Evolutionary conservation across 1,140 invertebrate genomes (phyloP), one percentile per base, ranked within the genome.

Genomic region (Drosophila busckii): DNA sequence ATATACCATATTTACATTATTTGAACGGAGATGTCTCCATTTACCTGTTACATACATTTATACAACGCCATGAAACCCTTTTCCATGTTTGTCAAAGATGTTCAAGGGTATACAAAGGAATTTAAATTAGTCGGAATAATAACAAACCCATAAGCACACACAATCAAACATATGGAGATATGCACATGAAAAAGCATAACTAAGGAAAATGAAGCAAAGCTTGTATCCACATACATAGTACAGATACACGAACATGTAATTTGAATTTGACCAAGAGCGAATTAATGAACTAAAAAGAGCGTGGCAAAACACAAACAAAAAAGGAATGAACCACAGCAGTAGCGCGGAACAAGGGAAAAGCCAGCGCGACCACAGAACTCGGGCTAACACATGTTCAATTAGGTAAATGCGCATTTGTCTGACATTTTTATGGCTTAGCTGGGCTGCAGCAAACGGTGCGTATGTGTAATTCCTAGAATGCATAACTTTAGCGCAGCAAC

Each of bases 201-300:
- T 35, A 17, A 1, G 29, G 8, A 31, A 26, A 10, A 20, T 20
- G 17, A 4, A 22, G 9, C 19, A 20, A 6, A 4, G n/a, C n/a
- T n/a, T n/a, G n/a, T n/a, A n/a, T n/a, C n/a, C n/a, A n/a, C 8
- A 37, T 37, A 34, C 5, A 29, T 15, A n/a, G n/a, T n/a, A 20
- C 34, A 26, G n/a, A 44, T 3, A 70, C 19, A 59, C 34, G 16
- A 19, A 49, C 37, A 45, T 15, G 19, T 78, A 70, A 80, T 80
- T 80, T 78, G 58, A 61, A 78, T 67, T 80, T 71, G 45, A 63
- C 50, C 55, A 50, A 45, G 34, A 35, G 12, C 42, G 37, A 60
- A 66, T 80, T 80, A 76, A 76, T 80, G 67, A 78, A 80, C 52
- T 71, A 73, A 63, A 46, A 76, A 64, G 31, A 41, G 25, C 32